Base-by-base conservation (phyloP, 2,888 invertebrate genomes). In the Tetheella fluctuosa region DNA sequence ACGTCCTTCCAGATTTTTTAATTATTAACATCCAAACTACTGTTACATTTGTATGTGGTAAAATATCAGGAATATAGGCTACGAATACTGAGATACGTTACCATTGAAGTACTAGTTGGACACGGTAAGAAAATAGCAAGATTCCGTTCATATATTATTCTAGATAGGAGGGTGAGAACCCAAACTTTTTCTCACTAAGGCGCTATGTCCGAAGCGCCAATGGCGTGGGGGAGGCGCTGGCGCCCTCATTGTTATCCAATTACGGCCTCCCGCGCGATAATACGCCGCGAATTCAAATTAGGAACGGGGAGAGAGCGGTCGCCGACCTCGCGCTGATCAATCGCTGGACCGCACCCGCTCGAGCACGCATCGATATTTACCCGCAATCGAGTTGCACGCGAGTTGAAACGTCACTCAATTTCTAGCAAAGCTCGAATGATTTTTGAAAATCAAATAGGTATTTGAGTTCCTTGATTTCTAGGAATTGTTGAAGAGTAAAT, bases 241-340 rank as follows among this genome's bases (percentile, higher is more conserved):
- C 85, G 85, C 90, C 90, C 88, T 85, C 89, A 91, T 92, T 91
- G 91, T 93, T 91, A 93, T 91, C 93, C 91, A 91, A 92, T 92
- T 92, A 92, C 86, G 86, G 79, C 84, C 86, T 88, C 90, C 90
- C 88, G 90, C 88, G 86, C 87, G 90, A 88, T 90, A 91, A 91
- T 90, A 85, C 87, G 89, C 88, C 86, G 92, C 91, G 90, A 91
- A 92, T 92, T 91, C 89, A 91, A 92, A 93, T 92, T 90, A 91
- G 90, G 88, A 83, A 78, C 85, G 77, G 88, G 91, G 91, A 89
- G 87, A 86, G 90, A 89, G 86, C 87, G 91, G 91, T 89, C 91
- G 86, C 74, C 84, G 92, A 93, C 90, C 92, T 86, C 87, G 81
- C 71, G 69, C 81, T 88, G 88, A 89, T 90, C 89, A 88, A 88